phyloP scores from a whole-genome alignment of 1,140 invertebrate genomes.

The Drosophila suzukii region DNA sequence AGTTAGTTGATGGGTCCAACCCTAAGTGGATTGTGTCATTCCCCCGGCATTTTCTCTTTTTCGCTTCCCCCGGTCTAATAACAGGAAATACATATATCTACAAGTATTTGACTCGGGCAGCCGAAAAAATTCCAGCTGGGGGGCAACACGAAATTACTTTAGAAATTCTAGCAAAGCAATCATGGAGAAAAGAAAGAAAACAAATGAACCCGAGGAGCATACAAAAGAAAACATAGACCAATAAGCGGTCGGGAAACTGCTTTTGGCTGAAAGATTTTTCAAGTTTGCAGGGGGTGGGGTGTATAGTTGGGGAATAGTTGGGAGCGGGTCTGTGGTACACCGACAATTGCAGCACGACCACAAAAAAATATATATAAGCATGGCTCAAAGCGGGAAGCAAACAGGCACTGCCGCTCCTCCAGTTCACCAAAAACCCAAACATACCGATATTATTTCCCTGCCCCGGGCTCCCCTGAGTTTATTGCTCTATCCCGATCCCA shows the following conservation, averaged over 20 bases:
- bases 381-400: conserved; percentile 67
- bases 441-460: conserved; percentile 46
- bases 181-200: conserved; percentile 50
- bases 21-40: conserved; percentile 62
- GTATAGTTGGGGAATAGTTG: conserved; percentile 1
- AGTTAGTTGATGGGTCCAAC: conserved; percentile 36
- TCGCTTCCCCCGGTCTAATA: conserved; percentile 40
- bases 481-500: conserved; percentile 5
- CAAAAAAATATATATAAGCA: conserved; percentile 22
- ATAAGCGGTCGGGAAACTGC: conserved; percentile 55
- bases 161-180: conserved; percentile 64
- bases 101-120: conserved; percentile 16
- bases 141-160: conserved; percentile 67
- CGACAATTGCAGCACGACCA: conserved; percentile 72
- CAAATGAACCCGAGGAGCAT: conserved; percentile 45
- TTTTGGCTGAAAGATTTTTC: conserved; percentile 68
- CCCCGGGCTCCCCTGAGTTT: conserved; percentile 4
- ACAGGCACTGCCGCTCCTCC: conserved; percentile 64
- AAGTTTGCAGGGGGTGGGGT: conserved; percentile 40
- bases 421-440: conserved; percentile 34
- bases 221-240: conserved; percentile 47
- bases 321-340: conserved; percentile 24
- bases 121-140: conserved; percentile 51
- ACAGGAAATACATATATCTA: conserved; percentile 66
- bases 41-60: conserved; percentile 66